Conservation (phyloP, 2,113 vertebrate species). For the Progne subis region DNA sequence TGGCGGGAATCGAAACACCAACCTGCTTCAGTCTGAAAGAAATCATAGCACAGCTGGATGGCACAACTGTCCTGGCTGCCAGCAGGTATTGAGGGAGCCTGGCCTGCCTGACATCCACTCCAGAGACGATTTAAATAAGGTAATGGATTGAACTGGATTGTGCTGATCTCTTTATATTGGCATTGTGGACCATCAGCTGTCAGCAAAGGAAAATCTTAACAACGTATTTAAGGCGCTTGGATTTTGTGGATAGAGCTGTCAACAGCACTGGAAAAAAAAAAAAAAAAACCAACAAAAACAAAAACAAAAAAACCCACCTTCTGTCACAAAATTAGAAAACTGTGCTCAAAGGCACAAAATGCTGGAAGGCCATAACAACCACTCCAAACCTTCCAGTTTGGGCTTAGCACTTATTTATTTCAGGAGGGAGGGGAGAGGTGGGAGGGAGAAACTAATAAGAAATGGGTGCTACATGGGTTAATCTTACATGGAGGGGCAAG, state of each 20-base stretch:
- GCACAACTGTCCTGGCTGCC: background rate
- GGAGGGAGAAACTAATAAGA: background rate
- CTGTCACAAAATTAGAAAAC: conserved; percentile 10
- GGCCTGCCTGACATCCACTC: background rate
- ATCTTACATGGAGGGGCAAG: background rate
- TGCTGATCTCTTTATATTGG: background rate
- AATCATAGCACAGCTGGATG: background rate
- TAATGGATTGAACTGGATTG: background rate
- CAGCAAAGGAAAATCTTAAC: background rate
- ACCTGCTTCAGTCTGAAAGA: background rate
- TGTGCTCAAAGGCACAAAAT: conserved; percentile 10
- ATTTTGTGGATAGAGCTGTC: background rate
- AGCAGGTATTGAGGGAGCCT: background rate
- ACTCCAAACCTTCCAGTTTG: background rate
- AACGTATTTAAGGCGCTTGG: background rate
- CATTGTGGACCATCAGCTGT: background rate
- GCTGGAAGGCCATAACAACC: background rate
- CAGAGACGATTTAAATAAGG: background rate
- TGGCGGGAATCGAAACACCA: background rate
- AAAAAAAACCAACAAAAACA: too few species aligned
- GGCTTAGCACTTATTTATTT: background rate
- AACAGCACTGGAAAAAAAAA: background rate
- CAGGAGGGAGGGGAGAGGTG: background rate
- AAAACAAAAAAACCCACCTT: background rate
- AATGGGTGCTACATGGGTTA: background rate